A percentile compares a stretch with the other conserved stretches of the same genome.
These are phyloP conservation scores for Synodontis membranacea DNA, from an alignment of 2,113 vertebrate genomes.

Conservation along the genomic window DNA sequence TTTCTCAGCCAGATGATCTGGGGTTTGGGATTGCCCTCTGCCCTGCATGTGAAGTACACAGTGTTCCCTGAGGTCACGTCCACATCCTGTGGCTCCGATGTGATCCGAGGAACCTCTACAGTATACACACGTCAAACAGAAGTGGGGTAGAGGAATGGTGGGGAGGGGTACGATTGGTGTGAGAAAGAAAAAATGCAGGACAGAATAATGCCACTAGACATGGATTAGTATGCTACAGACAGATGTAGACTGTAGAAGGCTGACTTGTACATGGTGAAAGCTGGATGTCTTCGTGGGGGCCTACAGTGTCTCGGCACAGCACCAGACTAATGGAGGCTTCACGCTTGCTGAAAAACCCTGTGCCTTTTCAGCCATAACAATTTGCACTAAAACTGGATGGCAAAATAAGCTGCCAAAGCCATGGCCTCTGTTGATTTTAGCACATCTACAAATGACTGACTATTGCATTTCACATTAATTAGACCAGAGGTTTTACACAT, in stretches of 20 bases:
- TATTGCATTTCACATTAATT: not conserved
- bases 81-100: slow-evolving; percentile 93
- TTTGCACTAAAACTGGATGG: not conserved
- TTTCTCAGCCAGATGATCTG: slow-evolving; percentile 99
- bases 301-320: slow-evolving; percentile 38
- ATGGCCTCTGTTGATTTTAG: not conserved
- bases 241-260: slow-evolving; percentile 9
- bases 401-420: not conserved
- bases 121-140: slow-evolving; percentile 52
- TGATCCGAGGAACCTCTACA: slow-evolving; percentile 97
- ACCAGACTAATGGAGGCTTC: slow-evolving; percentile 20
- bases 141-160: slow-evolving; percentile 46
- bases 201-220: not conserved
- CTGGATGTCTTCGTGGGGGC: slow-evolving; percentile 17
- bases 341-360: not conserved
- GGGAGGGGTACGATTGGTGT: slow-evolving; percentile 48
- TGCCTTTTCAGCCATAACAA: not conserved
- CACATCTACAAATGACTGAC: not conserved
- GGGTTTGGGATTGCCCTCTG: slow-evolving; percentile 97
- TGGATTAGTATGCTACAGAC: slow-evolving; percentile 37
- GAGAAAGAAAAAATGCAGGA: not conserved
- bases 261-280: slow-evolving; percentile 16
- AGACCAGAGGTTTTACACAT: not conserved
- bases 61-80: slow-evolving; percentile 97
- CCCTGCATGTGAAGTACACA: slow-evolving; percentile 96